Percentiles rank a stretch among this genome's conserved stretches.
phyloP scores from a whole-genome alignment of 2,888 invertebrate genomes.

The Dysmachus trigonus region DNA sequence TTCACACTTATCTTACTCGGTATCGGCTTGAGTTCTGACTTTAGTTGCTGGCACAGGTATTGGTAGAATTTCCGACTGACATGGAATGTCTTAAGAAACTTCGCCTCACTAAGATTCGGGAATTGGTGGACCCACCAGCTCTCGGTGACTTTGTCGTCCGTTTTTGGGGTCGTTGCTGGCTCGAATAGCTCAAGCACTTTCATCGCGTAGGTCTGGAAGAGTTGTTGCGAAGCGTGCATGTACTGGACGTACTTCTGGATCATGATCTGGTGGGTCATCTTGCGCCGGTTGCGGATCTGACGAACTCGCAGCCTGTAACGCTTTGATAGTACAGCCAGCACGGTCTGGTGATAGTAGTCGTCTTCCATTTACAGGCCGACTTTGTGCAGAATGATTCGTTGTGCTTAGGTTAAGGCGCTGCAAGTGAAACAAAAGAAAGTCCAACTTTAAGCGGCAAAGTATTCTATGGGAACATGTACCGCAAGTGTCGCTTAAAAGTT shows the following conservation, averaged over 20 bases:
- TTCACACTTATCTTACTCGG: not conserved
- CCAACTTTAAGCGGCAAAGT: not conserved
- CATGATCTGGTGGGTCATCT: constrained; percentile 19
- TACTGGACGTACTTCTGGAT: constrained; percentile 28
- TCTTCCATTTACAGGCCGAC: not conserved
- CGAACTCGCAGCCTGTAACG: constrained; percentile 6
- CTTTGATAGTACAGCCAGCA: constrained; percentile 1
- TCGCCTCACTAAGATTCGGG: not conserved
- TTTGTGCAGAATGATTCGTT: not conserved
- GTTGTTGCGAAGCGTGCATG: constrained; percentile 10
- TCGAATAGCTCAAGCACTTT: constrained; percentile 8
- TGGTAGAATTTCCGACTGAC: not conserved
- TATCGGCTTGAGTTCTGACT: not conserved
- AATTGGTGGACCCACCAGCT: constrained; percentile 33
- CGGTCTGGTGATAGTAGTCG: not conserved
- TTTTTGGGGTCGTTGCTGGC: not conserved
- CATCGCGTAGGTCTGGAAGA: constrained; percentile 3
- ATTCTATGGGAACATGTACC: not conserved
- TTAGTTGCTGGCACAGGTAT: constrained; percentile 8
- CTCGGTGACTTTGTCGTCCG: not conserved
- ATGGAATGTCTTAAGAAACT: constrained; percentile 28
- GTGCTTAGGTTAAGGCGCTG: not conserved
- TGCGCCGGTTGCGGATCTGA: constrained; percentile 14
- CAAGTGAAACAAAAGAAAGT: not conserved
- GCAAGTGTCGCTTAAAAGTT: not conserved